Evolutionary conservation across 2,797 vertebrate species (phyloP).

Genomic region (Pseudochromis fuscus): DNA sequence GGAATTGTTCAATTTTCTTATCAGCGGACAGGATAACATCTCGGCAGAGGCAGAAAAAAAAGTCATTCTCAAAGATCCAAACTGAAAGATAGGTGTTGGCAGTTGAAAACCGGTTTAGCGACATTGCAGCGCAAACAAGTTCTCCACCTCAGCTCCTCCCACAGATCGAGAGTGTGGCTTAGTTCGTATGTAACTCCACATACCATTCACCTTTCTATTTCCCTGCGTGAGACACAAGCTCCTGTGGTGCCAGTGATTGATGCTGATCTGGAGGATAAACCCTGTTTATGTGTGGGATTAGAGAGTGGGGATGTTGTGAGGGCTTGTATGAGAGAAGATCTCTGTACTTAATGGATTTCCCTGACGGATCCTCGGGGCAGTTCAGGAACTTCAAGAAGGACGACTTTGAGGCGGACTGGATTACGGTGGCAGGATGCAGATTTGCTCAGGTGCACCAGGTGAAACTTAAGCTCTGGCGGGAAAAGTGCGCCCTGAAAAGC

Average conservation of each 20-base stretch:
- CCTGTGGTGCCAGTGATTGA: slow-evolving; percentile 20
- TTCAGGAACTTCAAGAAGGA: slow-evolving; percentile 83
- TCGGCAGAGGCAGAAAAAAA: slow-evolving; percentile 8
- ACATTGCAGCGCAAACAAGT: slow-evolving; percentile 70
- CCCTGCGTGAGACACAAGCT: not conserved
- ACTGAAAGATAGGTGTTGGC: slow-evolving; percentile 15
- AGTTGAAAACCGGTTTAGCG: slow-evolving; percentile 60
- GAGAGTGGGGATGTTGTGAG: slow-evolving; percentile 1
- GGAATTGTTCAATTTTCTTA: not conserved
- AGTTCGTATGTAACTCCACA: slow-evolving; percentile 11
- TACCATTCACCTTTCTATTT: slow-evolving; percentile 32
- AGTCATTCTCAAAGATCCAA: not conserved
- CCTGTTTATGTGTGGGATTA: slow-evolving; percentile 55
- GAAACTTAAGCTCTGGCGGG: slow-evolving; percentile 85
- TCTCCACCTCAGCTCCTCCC: slow-evolving; percentile 58
- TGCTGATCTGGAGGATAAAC: slow-evolving; percentile 53
- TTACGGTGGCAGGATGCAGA: slow-evolving; percentile 84
- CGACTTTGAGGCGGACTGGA: slow-evolving; percentile 90
- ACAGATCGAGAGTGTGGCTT: slow-evolving; percentile 12
- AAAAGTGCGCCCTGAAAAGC: slow-evolving; percentile 86
- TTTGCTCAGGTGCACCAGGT: slow-evolving; percentile 89
- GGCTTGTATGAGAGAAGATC: slow-evolving; percentile 19
- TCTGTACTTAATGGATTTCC: slow-evolving; percentile 63
- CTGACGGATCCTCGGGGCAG: slow-evolving; percentile 47
- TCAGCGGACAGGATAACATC: not conserved